phyloP scores from a whole-genome alignment of 2,113 vertebrate species.

The Psilopsiagon aymara region DNA sequence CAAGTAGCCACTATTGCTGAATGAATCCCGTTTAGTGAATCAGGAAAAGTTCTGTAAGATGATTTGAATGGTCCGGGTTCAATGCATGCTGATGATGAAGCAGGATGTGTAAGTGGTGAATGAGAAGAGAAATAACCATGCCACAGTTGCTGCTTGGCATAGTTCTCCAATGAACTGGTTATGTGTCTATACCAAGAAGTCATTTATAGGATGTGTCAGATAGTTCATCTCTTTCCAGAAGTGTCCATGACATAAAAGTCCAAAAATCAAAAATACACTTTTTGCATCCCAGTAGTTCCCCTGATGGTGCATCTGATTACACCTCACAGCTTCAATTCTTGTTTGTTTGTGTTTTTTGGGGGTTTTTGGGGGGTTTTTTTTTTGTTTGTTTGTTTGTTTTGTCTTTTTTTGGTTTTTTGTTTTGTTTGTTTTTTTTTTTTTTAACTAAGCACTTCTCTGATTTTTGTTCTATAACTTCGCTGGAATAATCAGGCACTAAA shows the following conservation, averaged over 20 bases:
- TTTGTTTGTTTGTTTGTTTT: no score
- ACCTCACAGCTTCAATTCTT: neutral
- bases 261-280: neutral
- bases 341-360: no score
- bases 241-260: neutral
- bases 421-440: neutral
- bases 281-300: neutral
- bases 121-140: neutral
- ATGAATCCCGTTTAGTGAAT: neutral
- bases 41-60: neutral
- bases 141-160: neutral
- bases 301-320: neutral
- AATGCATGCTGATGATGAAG: neutral
- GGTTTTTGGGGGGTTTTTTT: no score
- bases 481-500: neutral
- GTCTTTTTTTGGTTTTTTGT: neutral
- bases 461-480: neutral
- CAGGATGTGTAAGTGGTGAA: neutral
- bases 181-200: neutral
- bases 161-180: neutral
- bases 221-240: neutral
- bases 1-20: neutral
- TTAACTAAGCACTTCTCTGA: neutral
- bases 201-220: neutral
- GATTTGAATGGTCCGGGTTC: neutral